These are phyloP conservation scores for Celastrina argiolus DNA, from an alignment of 2,888 invertebrate genomes.

Conservation along the genomic window DNA sequence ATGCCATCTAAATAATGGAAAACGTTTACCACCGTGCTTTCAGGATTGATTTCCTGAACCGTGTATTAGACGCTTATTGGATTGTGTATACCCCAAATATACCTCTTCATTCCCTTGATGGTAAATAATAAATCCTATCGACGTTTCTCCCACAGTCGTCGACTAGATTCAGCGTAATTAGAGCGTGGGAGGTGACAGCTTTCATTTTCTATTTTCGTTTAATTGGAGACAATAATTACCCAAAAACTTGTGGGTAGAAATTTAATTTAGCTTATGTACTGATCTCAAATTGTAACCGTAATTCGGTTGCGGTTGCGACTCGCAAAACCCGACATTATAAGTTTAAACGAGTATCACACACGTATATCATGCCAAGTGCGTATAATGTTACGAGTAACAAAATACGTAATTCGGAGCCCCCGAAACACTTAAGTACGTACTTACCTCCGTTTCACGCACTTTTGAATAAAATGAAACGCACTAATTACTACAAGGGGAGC, in stretches of 20 bases:
- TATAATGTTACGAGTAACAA: conserved; percentile 1
- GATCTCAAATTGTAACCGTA: too few relatives aligned
- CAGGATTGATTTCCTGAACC: conserved; percentile 63
- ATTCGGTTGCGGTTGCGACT: conserved; percentile 1
- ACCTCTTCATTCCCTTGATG: conserved; percentile 33
- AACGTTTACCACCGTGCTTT: conserved; percentile 59
- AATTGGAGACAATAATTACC: not conserved
- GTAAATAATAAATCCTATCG: conserved; percentile 30
- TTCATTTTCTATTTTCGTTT: conserved; percentile 6
- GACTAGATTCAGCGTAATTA: conserved; percentile 8
- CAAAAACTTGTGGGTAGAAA: too few relatives aligned
- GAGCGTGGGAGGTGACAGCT: conserved; percentile 17
- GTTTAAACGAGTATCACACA: conserved; percentile 10
- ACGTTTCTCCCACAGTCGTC: conserved; percentile 22
- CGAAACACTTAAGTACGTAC: conserved; percentile 2
- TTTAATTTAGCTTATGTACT: not conserved
- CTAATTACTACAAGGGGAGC: conserved; percentile 10
- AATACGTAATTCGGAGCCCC: not conserved
- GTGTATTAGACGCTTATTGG: conserved; percentile 58
- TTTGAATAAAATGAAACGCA: conserved; percentile 1
- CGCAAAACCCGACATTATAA: not conserved
- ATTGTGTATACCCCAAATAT: conserved; percentile 47
- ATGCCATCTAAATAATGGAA: conserved; percentile 61
- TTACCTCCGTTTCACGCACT: not conserved
- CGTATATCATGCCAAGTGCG: not conserved